Evolutionary conservation across 2,888 invertebrate species (phyloP).

Genomic region (Drosophila prolongata): DNA sequence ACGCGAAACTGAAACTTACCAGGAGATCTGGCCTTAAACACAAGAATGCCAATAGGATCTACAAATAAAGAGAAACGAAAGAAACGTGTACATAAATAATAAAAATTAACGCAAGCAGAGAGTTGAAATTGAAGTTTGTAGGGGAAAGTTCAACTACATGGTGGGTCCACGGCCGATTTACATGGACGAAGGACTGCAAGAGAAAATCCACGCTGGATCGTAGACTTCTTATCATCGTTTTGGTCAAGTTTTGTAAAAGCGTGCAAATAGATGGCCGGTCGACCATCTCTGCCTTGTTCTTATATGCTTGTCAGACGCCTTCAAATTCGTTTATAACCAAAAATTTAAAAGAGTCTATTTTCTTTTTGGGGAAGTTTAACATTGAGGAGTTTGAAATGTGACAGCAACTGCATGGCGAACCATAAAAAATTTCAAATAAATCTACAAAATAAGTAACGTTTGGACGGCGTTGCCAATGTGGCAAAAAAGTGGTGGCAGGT

Average conservation of each 20-base stretch:
- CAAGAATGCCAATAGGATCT: constrained; percentile 91
- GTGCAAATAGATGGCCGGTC: constrained; percentile 33
- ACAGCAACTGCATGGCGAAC: constrained; percentile 28
- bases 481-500: not conserved
- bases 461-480: constrained; percentile 12
- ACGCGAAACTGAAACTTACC: constrained; percentile 86
- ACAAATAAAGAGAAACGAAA: constrained; percentile 87
- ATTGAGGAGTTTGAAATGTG: constrained; percentile 40
- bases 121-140: not conserved
- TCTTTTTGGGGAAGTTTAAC: constrained; percentile 45
- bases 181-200: constrained; percentile 53
- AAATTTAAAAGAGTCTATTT: constrained; percentile 56
- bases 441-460: not conserved
- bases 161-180: constrained; percentile 32
- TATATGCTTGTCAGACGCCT: constrained; percentile 19
- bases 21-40: constrained; percentile 91
- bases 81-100: constrained; percentile 84
- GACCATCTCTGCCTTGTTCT: constrained; percentile 32
- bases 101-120: constrained; percentile 56
- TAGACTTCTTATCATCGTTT: constrained; percentile 44
- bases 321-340: constrained; percentile 53
- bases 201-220: constrained; percentile 53
- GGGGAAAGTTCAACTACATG: not conserved
- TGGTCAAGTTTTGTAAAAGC: constrained; percentile 42
- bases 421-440: not conserved